Conservation (phyloP, 2,113 vertebrate genomes). For the Acinonyx jubatus region DNA sequence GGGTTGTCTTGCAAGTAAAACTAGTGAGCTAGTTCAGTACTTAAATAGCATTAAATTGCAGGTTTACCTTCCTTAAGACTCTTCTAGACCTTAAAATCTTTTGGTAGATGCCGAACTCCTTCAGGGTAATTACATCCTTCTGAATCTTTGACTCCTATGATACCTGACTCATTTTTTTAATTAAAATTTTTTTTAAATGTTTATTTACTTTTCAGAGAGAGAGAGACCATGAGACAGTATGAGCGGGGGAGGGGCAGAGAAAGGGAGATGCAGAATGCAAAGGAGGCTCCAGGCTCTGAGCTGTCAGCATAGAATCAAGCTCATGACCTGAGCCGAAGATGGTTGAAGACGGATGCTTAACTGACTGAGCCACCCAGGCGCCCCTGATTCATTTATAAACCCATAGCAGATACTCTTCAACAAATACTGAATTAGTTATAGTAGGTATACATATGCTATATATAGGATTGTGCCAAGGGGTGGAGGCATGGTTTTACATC, state of each 20-base stretch:
- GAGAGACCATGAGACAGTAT: too few relatives aligned
- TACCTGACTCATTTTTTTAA: background rate
- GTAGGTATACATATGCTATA: background rate
- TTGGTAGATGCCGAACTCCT: background rate
- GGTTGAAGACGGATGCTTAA: too few relatives aligned
- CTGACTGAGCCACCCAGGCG: too few relatives aligned
- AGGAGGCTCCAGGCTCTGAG: too few relatives aligned
- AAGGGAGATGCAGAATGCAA: too few relatives aligned
- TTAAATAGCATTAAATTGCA: slow-evolving; percentile 43
- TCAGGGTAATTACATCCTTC: slow-evolving; percentile 6
- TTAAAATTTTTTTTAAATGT: too few relatives aligned
- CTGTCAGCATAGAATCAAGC: too few relatives aligned
- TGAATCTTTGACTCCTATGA: slow-evolving; percentile 5
- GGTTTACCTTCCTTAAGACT: slow-evolving; percentile 12
- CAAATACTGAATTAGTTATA: background rate
- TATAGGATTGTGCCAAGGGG: background rate
- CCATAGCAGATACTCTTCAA: background rate
- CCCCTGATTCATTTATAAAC: background rate
- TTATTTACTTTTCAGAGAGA: too few relatives aligned
- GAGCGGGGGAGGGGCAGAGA: too few relatives aligned
- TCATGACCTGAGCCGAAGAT: too few relatives aligned
- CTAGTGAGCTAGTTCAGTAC: slow-evolving; percentile 28
- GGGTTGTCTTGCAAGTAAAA: slow-evolving; percentile 29
- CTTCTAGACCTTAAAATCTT: slow-evolving; percentile 28
- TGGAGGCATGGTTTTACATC: background rate